Conservation (phyloP, 1,140 invertebrate species). For the Rhyacophila brunnea region DNA sequence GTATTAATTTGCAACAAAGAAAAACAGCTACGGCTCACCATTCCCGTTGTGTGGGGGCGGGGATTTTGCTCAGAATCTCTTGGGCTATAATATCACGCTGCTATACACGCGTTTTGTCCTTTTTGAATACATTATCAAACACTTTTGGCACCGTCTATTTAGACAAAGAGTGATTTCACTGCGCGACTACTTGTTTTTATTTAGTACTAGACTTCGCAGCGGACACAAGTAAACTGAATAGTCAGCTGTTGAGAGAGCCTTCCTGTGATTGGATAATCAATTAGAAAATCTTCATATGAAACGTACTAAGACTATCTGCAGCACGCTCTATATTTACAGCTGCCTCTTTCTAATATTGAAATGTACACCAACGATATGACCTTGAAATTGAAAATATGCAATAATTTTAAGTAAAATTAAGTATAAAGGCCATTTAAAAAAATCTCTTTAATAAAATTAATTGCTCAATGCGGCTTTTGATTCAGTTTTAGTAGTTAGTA, state of each 20-base stretch:
- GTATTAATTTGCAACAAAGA: neutral
- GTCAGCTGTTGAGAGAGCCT: constrained; percentile 21
- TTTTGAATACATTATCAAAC: constrained; percentile 21
- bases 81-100: constrained; percentile 26
- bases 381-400: constrained; percentile 14
- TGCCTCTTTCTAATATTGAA: constrained; percentile 4
- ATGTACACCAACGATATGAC: neutral
- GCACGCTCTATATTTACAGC: no score
- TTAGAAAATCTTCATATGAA: constrained; percentile 6
- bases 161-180: constrained; percentile 20
- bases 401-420: neutral
- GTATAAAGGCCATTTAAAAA: constrained; percentile 1
- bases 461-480: no score
- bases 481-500: neutral
- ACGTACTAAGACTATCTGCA: neutral
- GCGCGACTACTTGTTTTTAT: neutral
- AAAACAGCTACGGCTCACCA: constrained; percentile 11
- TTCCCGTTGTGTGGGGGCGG: constrained; percentile 10
- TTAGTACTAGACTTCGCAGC: neutral
- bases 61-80: constrained; percentile 11
- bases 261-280: constrained; percentile 23
- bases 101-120: constrained; percentile 20
- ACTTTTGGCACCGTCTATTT: constrained; percentile 14
- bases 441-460: neutral
- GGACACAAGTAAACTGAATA: constrained; percentile 15